Percentiles rank a stretch among this genome's conserved stretches.
phyloP scores from a whole-genome alignment of 2,797 vertebrate species.

The Pogoniulus pusillus region DNA sequence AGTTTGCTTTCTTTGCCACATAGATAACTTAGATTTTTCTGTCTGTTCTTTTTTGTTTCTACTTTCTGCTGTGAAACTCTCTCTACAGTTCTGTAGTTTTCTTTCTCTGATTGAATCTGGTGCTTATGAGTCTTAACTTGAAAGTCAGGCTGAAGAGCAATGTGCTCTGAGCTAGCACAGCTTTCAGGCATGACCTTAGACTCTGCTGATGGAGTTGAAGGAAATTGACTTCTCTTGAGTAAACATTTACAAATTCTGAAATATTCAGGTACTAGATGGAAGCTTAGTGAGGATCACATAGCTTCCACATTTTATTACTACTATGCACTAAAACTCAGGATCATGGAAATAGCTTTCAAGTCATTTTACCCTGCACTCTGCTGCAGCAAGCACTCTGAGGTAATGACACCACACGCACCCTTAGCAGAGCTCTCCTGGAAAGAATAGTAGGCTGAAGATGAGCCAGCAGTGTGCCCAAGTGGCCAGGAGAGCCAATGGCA shows the following conservation, averaged over 20 bases:
- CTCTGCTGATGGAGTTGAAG: not conserved
- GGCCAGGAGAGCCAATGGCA: too few species aligned
- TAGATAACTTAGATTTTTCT: not conserved
- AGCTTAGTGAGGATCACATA: not conserved
- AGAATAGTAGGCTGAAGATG: too few species aligned
- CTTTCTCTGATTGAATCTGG: not conserved
- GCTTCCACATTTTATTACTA: not conserved
- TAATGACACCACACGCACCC: not conserved
- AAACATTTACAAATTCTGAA: not conserved
- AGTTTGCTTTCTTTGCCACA: not conserved
- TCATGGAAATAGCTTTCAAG: not conserved
- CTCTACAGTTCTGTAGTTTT: not conserved
- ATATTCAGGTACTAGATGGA: not conserved
- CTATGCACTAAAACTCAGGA: not conserved
- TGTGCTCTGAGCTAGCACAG: not conserved
- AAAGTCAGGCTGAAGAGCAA: not conserved
- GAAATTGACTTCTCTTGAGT: not conserved
- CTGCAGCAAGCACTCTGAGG: not conserved
- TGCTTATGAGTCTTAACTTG: not conserved
- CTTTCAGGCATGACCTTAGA: not conserved
- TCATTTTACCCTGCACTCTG: not conserved
- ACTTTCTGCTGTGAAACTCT: not conserved
- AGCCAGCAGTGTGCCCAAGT: too few species aligned
- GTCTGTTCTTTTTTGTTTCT: not conserved
- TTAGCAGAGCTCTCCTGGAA: not conserved